phyloP scores from a whole-genome alignment of 1,140 invertebrate species.

The Pseudomyrmex gracilis region DNA sequence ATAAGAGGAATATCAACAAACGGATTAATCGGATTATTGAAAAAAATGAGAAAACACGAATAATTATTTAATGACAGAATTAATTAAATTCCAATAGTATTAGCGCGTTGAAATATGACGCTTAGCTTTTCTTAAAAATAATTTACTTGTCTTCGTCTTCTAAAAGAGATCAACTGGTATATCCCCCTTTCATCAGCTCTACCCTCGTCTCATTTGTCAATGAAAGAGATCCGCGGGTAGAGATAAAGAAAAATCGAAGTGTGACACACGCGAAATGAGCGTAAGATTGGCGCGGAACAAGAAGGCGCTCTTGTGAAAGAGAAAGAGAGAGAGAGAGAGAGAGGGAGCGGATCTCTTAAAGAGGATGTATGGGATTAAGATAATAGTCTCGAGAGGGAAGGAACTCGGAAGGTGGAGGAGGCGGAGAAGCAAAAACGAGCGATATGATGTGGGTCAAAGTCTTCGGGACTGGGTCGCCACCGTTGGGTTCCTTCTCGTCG shows the following conservation, averaged over 20 bases:
- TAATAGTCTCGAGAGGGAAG: slow-evolving; percentile 79
- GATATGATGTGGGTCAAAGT: slow-evolving; percentile 83
- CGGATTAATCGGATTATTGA: not conserved
- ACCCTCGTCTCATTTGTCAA: not conserved
- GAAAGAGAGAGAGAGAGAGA: slow-evolving; percentile 59
- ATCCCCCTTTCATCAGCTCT: not conserved
- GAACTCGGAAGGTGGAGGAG: slow-evolving; percentile 73
- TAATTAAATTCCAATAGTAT: not conserved
- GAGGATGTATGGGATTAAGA: slow-evolving; percentile 83
- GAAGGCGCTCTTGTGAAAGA: slow-evolving; percentile 48
- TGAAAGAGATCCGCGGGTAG: slow-evolving; percentile 22
- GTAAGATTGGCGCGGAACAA: slow-evolving; percentile 20
- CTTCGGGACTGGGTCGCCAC: slow-evolving; percentile 79
- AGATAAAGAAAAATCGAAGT: slow-evolving; percentile 17
- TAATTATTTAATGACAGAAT: not conserved
- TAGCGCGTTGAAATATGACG: not conserved
- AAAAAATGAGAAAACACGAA: not conserved
- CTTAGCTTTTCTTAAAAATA: not conserved
- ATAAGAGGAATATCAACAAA: not conserved
- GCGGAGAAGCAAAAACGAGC: slow-evolving; percentile 80
- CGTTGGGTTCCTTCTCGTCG: slow-evolving; percentile 71
- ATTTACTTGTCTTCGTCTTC: too few relatives aligned
- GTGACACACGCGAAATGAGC: slow-evolving; percentile 21
- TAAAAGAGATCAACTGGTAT: not conserved
- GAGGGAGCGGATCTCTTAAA: slow-evolving; percentile 75